Evolutionary conservation across 2,113 vertebrate species (phyloP).

Genomic region (Lanius ludovicianus): DNA sequence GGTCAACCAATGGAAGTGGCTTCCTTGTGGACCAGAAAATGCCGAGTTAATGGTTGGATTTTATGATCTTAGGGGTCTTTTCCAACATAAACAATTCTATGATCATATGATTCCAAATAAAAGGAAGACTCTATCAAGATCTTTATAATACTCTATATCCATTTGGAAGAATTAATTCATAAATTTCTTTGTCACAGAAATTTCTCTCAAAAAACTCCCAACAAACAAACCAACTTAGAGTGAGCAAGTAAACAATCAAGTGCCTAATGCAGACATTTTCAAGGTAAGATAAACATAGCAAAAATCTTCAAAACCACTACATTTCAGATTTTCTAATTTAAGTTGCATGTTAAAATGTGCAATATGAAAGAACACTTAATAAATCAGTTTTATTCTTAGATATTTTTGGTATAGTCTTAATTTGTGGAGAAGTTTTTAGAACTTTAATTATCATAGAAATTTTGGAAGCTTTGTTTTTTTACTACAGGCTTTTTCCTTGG

Average conservation of each 20-base stretch:
- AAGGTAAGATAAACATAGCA: background rate
- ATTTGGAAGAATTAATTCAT: background rate
- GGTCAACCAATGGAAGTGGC: background rate
- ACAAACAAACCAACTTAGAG: background rate
- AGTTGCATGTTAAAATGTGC: background rate
- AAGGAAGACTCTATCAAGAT: background rate
- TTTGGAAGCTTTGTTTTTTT: background rate
- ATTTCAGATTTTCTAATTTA: background rate
- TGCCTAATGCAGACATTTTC: background rate
- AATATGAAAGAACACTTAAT: background rate
- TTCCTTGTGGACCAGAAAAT: background rate
- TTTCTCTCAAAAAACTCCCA: background rate
- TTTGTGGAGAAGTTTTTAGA: background rate
- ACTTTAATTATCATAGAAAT: background rate
- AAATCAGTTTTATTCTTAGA: background rate
- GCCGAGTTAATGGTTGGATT: background rate
- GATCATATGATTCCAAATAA: background rate
- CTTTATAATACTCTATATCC: background rate
- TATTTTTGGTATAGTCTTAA: background rate
- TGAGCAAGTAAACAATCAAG: background rate
- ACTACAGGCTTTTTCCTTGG: background rate
- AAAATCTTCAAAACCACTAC: background rate
- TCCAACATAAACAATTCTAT: background rate
- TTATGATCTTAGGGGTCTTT: background rate
- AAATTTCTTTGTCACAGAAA: background rate